Conservation (phyloP, 2,888 invertebrate genomes). For the Dolomedes plantarius region DNA sequence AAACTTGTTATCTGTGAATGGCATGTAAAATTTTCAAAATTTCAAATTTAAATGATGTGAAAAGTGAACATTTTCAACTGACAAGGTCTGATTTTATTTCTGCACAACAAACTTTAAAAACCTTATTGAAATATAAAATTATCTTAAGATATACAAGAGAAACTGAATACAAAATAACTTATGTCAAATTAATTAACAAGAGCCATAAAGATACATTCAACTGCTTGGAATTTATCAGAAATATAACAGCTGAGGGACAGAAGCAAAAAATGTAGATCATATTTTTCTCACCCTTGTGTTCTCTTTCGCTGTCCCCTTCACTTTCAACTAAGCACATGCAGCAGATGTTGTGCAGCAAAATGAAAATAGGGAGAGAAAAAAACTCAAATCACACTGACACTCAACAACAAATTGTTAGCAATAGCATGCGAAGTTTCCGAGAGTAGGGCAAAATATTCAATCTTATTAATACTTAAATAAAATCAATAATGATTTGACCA, state of each 20-base stretch:
- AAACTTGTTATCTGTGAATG: too few species aligned
- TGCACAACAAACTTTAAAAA: too few species aligned
- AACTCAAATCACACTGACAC: slow-evolving; percentile 31
- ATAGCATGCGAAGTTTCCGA: not conserved
- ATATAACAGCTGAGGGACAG: not conserved
- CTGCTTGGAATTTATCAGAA: not conserved
- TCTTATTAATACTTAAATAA: too few species aligned
- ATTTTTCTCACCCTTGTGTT: slow-evolving; percentile 66
- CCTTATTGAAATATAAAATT: too few species aligned
- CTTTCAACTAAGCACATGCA: slow-evolving; percentile 65
- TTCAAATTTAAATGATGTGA: too few species aligned
- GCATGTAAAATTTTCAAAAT: too few species aligned
- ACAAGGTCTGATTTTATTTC: too few species aligned
- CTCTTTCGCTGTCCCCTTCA: slow-evolving; percentile 64
- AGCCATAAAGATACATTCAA: not conserved
- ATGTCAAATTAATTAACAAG: not conserved
- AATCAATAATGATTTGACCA: too few species aligned
- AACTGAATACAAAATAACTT: too few species aligned
- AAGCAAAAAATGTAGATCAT: slow-evolving; percentile 8
- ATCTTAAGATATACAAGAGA: too few species aligned
- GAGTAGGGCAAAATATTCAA: too few species aligned
- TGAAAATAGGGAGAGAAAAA: slow-evolving; percentile 58
- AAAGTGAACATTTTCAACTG: too few species aligned
- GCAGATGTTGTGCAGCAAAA: slow-evolving; percentile 52
- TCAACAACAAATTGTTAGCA: not conserved